phyloP scores from a whole-genome alignment of 2,888 invertebrate genomes.

The Glyphotaelius pellucidus region DNA sequence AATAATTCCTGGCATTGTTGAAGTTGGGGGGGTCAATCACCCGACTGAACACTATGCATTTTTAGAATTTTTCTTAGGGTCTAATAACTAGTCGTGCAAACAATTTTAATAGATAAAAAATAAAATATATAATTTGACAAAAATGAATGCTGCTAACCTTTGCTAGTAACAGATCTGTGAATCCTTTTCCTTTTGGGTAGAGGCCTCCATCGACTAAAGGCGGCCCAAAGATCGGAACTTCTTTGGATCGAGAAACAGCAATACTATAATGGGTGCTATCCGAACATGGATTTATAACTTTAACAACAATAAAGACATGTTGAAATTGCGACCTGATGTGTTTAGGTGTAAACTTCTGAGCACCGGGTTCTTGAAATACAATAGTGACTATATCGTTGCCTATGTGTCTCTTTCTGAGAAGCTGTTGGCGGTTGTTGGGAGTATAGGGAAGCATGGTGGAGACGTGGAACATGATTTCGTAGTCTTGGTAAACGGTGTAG shows the following conservation, averaged over 20 bases:
- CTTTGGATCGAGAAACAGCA: conserved; percentile 89
- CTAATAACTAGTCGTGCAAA: not conserved
- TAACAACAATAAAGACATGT: conserved; percentile 96
- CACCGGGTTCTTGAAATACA: conserved; percentile 96
- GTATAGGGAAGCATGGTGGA: conserved; percentile 98
- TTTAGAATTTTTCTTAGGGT: no score
- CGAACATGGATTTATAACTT: conserved; percentile 92
- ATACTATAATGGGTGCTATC: conserved; percentile 93
- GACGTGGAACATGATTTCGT: conserved; percentile 98
- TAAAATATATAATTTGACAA: not conserved
- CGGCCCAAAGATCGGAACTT: conserved; percentile 98
- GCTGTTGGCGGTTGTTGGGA: conserved; percentile 95
- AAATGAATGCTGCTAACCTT: conserved; percentile 76
- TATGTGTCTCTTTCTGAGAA: conserved; percentile 95
- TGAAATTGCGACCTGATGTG: conserved; percentile 98
- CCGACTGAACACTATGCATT: no score
- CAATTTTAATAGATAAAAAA: not conserved
- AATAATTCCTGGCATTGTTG: not conserved
- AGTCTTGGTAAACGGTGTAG: conserved; percentile 93
- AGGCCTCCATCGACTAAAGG: conserved; percentile 91
- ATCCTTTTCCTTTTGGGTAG: conserved; percentile 93
- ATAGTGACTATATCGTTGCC: conserved; percentile 99
- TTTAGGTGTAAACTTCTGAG: conserved; percentile 94
- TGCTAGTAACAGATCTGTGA: conserved; percentile 95
- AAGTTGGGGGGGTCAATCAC: no score